Base-by-base conservation (phyloP, 2,888 invertebrate species). In the Palloptera scutellata region DNA sequence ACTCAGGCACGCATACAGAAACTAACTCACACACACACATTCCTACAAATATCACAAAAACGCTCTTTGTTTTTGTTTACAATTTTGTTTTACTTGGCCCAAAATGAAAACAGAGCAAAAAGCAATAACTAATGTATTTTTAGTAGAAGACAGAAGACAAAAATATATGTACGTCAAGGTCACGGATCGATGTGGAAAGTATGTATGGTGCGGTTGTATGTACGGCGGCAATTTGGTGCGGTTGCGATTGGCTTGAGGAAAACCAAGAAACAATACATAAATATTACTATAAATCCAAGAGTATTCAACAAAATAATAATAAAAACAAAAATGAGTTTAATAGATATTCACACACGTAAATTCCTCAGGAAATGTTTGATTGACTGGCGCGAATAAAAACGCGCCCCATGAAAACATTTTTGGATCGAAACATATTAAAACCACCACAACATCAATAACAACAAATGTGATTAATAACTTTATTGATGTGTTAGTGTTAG, bases 131-230 rank as follows among this genome's bases (percentile, higher is more conserved):
- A 30, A 30, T 30, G 2, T 30, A 30, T 30, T 30, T 30, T 30
- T 30, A 6, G 30, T 30, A 30, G 30, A 30, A 30, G 30, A 30
- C 30, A 30, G 30, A 30, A 30, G 30, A 30, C 30, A 30, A 30
- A 30, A 30, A 45, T 57, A 15, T 15, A 60, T 55, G 53, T 72
- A 72, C 73, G 45, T 75, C 81, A 81, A 82, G 81, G 82, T 81
- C 81, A 81, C 70, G 78, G 78, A 82, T 82, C 79, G 82, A 81
- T 82, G 81, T 82, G 67, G 12, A 48, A 48, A 48, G 12, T 48
- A 3, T 48, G 48, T 8, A 48, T 43, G 9, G 12, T 12, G 12
- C 12, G 9, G 12, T 43, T 43, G 45, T 43, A 43, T 43, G 45
- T 43, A 43, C 9, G n/a, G n/a, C 30, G 30, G 30, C 30, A 30